A percentile compares a stretch with the other conserved stretches of the same genome.
Evolutionary conservation across 2,797 vertebrate species (phyloP).

Genomic region (Tragelaphus oryx): DNA sequence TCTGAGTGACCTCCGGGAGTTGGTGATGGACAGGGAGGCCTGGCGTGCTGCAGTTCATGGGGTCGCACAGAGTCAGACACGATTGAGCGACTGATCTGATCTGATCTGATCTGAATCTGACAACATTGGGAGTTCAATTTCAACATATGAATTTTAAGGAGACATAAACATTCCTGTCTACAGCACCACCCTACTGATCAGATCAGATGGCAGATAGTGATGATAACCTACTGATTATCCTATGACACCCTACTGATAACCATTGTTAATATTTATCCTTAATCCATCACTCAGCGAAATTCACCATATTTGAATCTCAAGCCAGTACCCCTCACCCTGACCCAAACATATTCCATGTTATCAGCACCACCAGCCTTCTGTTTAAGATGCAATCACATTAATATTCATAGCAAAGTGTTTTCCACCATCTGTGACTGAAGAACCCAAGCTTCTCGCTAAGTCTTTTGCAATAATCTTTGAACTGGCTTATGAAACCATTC

Average conservation of each 20-base stretch:
- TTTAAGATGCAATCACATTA: not conserved
- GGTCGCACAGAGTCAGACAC: too few relatives aligned
- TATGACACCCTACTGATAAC: too few relatives aligned
- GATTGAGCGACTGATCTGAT: too few relatives aligned
- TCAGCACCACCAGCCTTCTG: not conserved
- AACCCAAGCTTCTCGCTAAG: not conserved
- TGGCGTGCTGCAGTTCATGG: too few relatives aligned
- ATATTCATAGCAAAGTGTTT: too few relatives aligned
- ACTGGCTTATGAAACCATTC: not conserved
- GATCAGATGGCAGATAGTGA: too few relatives aligned
- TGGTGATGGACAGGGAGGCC: too few relatives aligned
- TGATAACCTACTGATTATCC: too few relatives aligned
- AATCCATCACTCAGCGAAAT: not conserved
- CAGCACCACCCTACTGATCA: too few relatives aligned
- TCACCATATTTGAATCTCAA: not conserved
- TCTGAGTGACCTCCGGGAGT: too few relatives aligned
- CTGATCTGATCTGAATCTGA: not conserved
- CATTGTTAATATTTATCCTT: not conserved
- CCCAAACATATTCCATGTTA: not conserved
- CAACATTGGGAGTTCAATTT: not conserved
- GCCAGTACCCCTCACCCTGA: not conserved
- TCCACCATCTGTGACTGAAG: not conserved
- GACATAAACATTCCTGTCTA: not conserved
- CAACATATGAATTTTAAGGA: not conserved
- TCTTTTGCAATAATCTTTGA: not conserved